Evolutionary conservation across 2,797 vertebrate species (phyloP), one percentile per base, ranked within the genome.

Genomic region (Otolemur crassicaudatus): DNA sequence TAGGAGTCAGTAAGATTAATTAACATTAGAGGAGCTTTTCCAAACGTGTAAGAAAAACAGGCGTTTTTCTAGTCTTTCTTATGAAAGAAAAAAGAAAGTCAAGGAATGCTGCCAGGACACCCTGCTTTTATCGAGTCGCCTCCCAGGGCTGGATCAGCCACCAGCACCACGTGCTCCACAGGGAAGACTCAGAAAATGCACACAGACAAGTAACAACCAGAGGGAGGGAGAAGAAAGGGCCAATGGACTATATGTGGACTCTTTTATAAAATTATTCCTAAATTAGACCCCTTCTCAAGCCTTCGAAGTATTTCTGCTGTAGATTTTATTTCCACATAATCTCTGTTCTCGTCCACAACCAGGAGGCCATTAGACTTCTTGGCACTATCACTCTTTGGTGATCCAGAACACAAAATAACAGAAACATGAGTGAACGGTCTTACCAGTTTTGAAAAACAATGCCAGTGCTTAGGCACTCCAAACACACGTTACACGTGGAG

Each of bases 81-180:
- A 85, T 60, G 87, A 92, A 95, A 91, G 67, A 61, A 89, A 89
- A 96, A 79, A 83, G 34, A 72, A 96, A 92, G 3, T 19, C 60
- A 95, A 90, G 72, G 23, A 89, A 84, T 53, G 17, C 56, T 91
- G 85, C 91, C 93, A 90, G 6, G 69, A 61, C 75, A 79, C 40
- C 22, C 40, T 75, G 40, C 12, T 69, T 58, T 92, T 70, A 23
- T 46, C 75, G 88, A 94, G 17, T 46, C 60, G 79, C 76, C 70
- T 76, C 46, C 60, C 84, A 72, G 86, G n/a, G 29, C 34, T 63
- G 31, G n/a, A 90, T 56, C 4, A 3, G 87, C 90, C 65, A 81
- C 61, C 69, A 80, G 65, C 65, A 77, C 10, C 10, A 56, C 56
- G 70, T 67, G 40, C 2, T 58, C 17, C 53, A 7, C 40, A 67